phyloP scores from a whole-genome alignment of 35 echinoderm and acorn worm species.

The Holothuria glaberrima region DNA sequence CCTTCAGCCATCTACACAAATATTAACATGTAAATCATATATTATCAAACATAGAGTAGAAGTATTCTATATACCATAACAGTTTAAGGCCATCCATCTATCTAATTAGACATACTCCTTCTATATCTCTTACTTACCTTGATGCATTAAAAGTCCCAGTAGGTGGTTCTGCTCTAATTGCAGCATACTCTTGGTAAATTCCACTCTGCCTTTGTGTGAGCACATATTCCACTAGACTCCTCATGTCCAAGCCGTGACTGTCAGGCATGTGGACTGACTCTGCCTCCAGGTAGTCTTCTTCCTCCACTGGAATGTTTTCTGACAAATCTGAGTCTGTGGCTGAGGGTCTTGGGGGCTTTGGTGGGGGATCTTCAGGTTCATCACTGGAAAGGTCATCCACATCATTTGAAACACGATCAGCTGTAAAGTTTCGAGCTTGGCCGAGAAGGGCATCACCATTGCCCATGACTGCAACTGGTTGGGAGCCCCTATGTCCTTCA shows the following conservation, averaged over 20 bases:
- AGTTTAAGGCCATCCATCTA: too few species aligned
- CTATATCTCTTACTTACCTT: constrained; percentile 70
- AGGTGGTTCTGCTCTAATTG: constrained; percentile 89
- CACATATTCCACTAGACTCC: constrained; percentile 78
- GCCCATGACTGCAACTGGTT: not conserved
- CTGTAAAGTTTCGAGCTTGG: not conserved
- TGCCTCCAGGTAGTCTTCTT: not conserved
- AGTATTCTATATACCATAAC: too few species aligned
- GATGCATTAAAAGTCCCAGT: constrained; percentile 88
- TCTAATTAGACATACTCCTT: too few species aligned
- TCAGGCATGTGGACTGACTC: constrained; percentile 77
- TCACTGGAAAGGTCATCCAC: constrained; percentile 1
- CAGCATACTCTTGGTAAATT: constrained; percentile 94
- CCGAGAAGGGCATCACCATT: not conserved
- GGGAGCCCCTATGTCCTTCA: not conserved
- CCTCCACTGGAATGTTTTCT: constrained; percentile 45
- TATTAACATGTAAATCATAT: too few species aligned
- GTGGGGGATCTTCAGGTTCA: constrained; percentile 74
- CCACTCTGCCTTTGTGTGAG: constrained; percentile 80
- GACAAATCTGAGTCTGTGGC: constrained; percentile 28
- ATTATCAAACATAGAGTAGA: too few species aligned
- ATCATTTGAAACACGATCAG: not conserved
- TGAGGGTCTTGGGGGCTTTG: constrained; percentile 77
- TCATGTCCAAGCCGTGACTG: constrained; percentile 77
- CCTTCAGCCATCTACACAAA: too few species aligned